These are phyloP conservation scores for Aphaenogaster rudis DNA, from an alignment of 1,140 invertebrate genomes.

Conservation along the genomic window DNA sequence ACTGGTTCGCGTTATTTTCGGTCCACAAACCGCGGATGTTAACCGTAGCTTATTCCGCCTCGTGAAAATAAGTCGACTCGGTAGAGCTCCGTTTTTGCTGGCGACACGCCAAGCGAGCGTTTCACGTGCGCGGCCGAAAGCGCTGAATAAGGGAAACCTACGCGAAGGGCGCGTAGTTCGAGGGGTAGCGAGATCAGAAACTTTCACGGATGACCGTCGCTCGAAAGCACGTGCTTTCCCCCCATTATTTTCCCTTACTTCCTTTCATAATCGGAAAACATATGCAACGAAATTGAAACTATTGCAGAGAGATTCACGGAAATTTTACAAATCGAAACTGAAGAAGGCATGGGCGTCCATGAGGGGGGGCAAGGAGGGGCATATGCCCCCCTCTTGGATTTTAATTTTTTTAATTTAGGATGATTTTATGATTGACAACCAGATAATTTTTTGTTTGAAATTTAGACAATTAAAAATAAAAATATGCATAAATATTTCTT, in stretches of 20 bases:
- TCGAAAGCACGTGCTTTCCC: slow-evolving; percentile 5
- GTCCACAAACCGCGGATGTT: slow-evolving; percentile 65
- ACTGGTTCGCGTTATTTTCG: slow-evolving; percentile 70
- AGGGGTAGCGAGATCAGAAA: neutral
- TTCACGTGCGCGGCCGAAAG: slow-evolving; percentile 42
- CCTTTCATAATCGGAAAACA: neutral
- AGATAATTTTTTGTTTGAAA: too few relatives aligned
- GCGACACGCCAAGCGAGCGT: slow-evolving; percentile 53
- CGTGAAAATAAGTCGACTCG: slow-evolving; percentile 70
- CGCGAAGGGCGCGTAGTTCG: neutral
- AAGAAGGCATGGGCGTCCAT: too few relatives aligned
- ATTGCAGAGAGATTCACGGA: neutral
- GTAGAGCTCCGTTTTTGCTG: slow-evolving; percentile 64
- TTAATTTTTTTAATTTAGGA: too few relatives aligned
- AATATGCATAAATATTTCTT: too few relatives aligned
- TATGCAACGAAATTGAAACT: neutral
- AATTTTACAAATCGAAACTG: too few relatives aligned
- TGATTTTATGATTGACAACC: too few relatives aligned
- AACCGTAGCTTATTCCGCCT: slow-evolving; percentile 48
- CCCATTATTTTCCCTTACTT: neutral
- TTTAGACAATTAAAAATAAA: too few relatives aligned
- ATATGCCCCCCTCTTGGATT: too few relatives aligned
- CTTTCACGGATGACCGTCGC: neutral
- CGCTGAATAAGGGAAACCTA: slow-evolving; percentile 56
- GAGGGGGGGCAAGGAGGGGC: too few relatives aligned